Percentiles rank a stretch among this genome's conserved stretches.
Conservation (phyloP, 2,888 invertebrate genomes). For the Mylabris sibirica region DNA sequence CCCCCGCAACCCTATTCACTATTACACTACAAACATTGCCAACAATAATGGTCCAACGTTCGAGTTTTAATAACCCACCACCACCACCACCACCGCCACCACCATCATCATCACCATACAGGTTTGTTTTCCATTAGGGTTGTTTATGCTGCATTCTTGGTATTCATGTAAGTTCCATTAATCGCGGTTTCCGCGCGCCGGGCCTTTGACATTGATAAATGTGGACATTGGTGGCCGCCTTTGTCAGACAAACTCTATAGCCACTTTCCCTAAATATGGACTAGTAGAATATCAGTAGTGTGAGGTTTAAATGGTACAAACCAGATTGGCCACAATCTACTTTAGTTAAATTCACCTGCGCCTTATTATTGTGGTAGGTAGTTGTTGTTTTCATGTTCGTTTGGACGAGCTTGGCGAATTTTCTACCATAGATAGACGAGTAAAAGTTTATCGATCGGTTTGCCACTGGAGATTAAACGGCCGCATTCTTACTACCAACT, state of each 20-base stretch:
- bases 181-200: constrained; percentile 53
- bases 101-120: constrained; percentile 30
- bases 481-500: constrained; percentile 44
- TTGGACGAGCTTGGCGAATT: background rate
- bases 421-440: background rate
- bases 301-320: background rate
- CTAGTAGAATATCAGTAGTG: background rate
- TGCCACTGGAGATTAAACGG: constrained; percentile 42
- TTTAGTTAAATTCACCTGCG: constrained; percentile 32
- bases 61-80: constrained; percentile 47
- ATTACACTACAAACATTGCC: constrained; percentile 16
- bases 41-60: constrained; percentile 43
- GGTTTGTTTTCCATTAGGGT: constrained; percentile 56
- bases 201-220: constrained; percentile 55
- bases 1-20: constrained; percentile 14
- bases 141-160: constrained; percentile 55
- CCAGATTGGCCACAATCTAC: constrained; percentile 12
- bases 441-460: constrained; percentile 24
- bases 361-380: background rate
- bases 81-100: constrained; percentile 7
- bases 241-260: constrained; percentile 48
- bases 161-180: constrained; percentile 58
- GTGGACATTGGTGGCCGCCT: constrained; percentile 46
- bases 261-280: constrained; percentile 3
- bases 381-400: background rate